Conservation (phyloP, 2,113 vertebrate species). For the Chrysochloris asiatica region DNA sequence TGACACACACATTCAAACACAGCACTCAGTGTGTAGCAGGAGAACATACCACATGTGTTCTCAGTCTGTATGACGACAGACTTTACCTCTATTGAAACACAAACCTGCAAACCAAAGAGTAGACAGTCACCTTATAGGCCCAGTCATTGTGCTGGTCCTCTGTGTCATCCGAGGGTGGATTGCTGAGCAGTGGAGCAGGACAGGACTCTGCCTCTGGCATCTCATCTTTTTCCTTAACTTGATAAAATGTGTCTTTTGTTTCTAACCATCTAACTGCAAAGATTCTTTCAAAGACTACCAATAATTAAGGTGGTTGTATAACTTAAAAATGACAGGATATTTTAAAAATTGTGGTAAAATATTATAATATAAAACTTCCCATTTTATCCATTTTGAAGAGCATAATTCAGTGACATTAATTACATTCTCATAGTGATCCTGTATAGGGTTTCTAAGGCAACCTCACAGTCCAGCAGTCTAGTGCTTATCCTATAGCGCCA, state of each 20-base stretch:
- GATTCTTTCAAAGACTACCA: neutral
- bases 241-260: neutral
- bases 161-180: no score
- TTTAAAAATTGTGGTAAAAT: neutral
- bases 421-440: neutral
- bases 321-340: neutral
- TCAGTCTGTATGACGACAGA: neutral
- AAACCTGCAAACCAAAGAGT: neutral
- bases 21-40: neutral
- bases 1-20: neutral
- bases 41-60: neutral
- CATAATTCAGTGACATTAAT: neutral
- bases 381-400: neutral
- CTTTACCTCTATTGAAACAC: neutral
- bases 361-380: neutral
- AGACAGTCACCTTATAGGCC: no score
- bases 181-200: neutral
- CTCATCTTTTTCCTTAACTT: neutral
- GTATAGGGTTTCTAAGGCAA: no score
- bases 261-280: neutral
- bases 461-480: no score
- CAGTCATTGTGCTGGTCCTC: neutral
- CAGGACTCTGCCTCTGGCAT: accelerated
- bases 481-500: no score
- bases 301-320: neutral